A percentile compares a stretch with the other conserved stretches of the same genome.
Evolutionary conservation across 2,797 vertebrate species (phyloP).

Genomic region (Hippoglossus hippoglossus): DNA sequence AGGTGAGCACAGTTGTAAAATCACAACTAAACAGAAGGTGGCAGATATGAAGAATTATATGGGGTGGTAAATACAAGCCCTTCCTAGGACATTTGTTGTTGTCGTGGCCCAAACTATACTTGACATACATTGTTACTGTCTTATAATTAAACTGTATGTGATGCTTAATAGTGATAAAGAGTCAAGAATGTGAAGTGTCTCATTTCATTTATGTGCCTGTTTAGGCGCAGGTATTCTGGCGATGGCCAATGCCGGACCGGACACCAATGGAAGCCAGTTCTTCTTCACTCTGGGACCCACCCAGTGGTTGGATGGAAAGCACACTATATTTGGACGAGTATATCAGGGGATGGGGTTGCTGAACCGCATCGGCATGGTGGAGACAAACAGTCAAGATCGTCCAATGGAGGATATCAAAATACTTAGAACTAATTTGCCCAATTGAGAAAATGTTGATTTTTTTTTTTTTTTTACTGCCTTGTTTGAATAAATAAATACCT

Average conservation of each 20-base stretch:
- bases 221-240: constrained; percentile 94
- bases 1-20: constrained; percentile 73
- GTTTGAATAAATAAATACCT: constrained; percentile 43
- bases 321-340: constrained; percentile 96
- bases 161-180: not conserved
- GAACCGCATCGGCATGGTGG: constrained; percentile 94
- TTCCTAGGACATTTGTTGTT: not conserved
- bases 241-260: constrained; percentile 95
- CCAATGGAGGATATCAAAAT: constrained; percentile 93
- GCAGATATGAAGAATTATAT: not conserved
- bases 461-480: constrained; percentile 12
- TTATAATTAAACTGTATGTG: not conserved
- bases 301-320: constrained; percentile 96
- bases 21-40: not conserved
- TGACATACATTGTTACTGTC: not conserved
- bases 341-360: constrained; percentile 91
- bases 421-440: constrained; percentile 83
- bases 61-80: not conserved
- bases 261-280: constrained; percentile 97
- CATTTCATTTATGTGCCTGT: constrained; percentile 9
- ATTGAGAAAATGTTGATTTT: constrained; percentile 51
- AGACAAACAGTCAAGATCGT: constrained; percentile 93
- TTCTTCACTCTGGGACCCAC: constrained; percentile 91
- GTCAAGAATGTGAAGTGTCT: not conserved
- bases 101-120: not conserved